Base-by-base conservation (phyloP, 2,888 invertebrate genomes). In the Cosmopolites sordidus region DNA sequence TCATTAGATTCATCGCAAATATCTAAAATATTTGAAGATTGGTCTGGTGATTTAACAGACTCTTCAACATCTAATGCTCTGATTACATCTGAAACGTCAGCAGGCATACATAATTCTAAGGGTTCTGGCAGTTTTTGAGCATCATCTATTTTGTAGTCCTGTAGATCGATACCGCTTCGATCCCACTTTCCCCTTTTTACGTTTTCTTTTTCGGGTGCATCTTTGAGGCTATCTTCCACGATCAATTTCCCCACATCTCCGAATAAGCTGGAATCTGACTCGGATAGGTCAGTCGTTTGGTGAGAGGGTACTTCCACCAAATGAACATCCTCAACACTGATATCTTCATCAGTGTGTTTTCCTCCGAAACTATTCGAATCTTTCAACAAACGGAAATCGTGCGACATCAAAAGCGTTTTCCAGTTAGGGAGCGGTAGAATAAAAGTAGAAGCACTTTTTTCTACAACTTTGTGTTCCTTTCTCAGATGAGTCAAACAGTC, bases 401-500 rank as follows among this genome's bases (percentile, higher is more conserved):
- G 65, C 1, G 69, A 64, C 58, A 69, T 64, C 17, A 64, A 58
- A 3, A 65, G 42, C n/a, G 65, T 64, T 58, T 69, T 69, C 68
- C 67, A 69, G 38, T 64, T 63, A 1, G 70, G 70, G 9, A 71
- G 64, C 15, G 66, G 68, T 47, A 68, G 51, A 12, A 72, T 66
- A 56, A 69, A 72, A 53, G 73, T 71, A 8, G 70, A 62, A 8
- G 40, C 42, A 8, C n/a, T 17, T 11, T 16, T 11, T 2, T 77
- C 76, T 48, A 83, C 74, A 30, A 48, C 18, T 61, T 81, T 79
- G 66, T 87, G 87, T 1, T 79, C 76, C 56, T 78, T 75, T 60
- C 79, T 80, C 1, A 84, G 79, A 66, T 88, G 88, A 55, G 81
- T 79, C 1, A 82, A 78, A 40, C 86, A 79, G 59, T 84, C 83